Percentiles rank a stretch among this genome's conserved stretches.
Conservation (phyloP, 2,888 invertebrate species). For the Polyommatus iphigenia region DNA sequence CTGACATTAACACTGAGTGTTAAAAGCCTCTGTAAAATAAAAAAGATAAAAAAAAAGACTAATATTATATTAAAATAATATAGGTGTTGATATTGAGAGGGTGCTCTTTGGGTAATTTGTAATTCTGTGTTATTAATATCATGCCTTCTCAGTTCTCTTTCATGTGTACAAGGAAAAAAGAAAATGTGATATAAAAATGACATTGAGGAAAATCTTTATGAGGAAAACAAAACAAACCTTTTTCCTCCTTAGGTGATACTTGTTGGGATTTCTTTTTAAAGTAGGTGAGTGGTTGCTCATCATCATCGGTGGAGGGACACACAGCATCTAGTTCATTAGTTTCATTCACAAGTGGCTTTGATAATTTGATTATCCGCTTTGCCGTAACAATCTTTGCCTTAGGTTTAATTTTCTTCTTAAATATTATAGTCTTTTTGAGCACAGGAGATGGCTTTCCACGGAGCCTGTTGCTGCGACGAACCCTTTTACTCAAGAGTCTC, state of each 20-base stretch:
- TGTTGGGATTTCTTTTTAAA: slow-evolving; percentile 29
- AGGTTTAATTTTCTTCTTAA: slow-evolving; percentile 29
- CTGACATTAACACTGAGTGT: too few species aligned
- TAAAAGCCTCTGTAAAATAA: too few species aligned
- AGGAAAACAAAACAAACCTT: neutral
- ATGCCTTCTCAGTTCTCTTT: too few species aligned
- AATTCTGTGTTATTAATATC: too few species aligned
- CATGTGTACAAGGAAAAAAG: too few species aligned
- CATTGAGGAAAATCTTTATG: neutral
- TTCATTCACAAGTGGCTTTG: slow-evolving; percentile 8
- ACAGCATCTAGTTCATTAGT: slow-evolving; percentile 23
- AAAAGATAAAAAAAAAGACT: too few species aligned
- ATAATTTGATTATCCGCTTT: slow-evolving; percentile 19
- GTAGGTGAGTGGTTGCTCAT: slow-evolving; percentile 25
- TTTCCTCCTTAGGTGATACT: neutral
- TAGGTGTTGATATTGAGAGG: too few species aligned
- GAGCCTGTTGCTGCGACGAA: slow-evolving; percentile 22
- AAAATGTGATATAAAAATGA: too few species aligned
- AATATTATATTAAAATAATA: too few species aligned
- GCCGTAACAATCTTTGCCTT: slow-evolving; percentile 27
- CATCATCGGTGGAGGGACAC: slow-evolving; percentile 27
- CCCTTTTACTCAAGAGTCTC: slow-evolving; percentile 21
- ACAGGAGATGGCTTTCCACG: slow-evolving; percentile 24
- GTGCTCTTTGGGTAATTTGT: too few species aligned
- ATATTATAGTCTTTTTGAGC: slow-evolving; percentile 14